phyloP scores from a whole-genome alignment of 2,113 vertebrate genomes.

The Astur gentilis region DNA sequence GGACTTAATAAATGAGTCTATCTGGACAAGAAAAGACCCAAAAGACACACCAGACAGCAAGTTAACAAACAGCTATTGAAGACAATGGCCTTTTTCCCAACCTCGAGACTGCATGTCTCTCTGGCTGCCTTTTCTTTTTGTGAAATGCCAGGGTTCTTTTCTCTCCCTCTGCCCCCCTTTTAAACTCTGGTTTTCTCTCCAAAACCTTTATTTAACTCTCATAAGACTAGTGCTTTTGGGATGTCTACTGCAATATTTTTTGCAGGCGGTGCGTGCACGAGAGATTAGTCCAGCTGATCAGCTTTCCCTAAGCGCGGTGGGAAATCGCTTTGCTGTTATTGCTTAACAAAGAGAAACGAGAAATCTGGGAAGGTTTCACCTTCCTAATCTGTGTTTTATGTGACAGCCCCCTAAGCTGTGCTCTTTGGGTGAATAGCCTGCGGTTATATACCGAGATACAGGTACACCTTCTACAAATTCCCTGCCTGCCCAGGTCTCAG shows the following conservation, averaged over 20 bases:
- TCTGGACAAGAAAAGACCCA: not conserved
- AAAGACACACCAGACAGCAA: not conserved
- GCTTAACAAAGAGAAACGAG: not conserved
- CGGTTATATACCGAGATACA: fast-evolving
- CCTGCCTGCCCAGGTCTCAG: not conserved
- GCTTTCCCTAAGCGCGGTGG: not conserved
- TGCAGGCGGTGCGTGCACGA: not conserved
- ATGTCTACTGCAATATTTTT: not conserved
- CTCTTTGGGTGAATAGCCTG: not conserved
- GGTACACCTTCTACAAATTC: not conserved
- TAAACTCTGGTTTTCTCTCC: not conserved
- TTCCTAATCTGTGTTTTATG: not conserved
- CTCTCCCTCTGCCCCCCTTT: not conserved
- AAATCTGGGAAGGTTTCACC: not conserved
- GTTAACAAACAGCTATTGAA: not conserved
- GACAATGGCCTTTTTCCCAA: conserved; percentile 21
- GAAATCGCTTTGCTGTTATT: not conserved
- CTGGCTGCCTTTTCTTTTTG: not conserved
- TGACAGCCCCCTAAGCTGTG: not conserved
- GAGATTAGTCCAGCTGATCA: not conserved
- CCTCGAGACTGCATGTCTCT: conserved; percentile 21
- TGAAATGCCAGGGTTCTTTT: conserved; percentile 14
- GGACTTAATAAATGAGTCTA: not conserved
- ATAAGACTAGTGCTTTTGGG: not conserved
- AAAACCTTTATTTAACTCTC: not conserved